These are phyloP conservation scores for Drosophila leonis DNA, from an alignment of 2,888 invertebrate genomes.

Conservation along the genomic window DNA sequence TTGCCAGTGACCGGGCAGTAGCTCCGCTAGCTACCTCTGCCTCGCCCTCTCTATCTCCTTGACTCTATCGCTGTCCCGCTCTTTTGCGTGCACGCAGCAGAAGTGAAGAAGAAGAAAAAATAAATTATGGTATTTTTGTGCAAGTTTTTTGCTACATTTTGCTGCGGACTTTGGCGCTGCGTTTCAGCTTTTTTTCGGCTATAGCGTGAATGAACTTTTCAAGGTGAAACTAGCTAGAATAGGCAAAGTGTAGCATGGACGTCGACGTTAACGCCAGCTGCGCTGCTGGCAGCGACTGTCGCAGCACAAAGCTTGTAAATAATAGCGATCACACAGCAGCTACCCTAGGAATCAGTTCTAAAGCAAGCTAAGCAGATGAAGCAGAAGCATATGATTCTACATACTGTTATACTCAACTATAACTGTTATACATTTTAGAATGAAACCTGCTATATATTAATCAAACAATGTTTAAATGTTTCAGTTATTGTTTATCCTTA, in stretches of 20 bases:
- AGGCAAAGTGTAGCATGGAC: constrained; percentile 63
- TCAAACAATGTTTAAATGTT: no score
- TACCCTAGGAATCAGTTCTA: constrained; percentile 11
- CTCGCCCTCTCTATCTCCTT: neutral
- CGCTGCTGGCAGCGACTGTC: constrained; percentile 13
- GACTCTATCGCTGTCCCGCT: constrained; percentile 14
- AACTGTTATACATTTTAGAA: neutral
- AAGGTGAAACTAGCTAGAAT: constrained; percentile 82
- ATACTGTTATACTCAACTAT: neutral
- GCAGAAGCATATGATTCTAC: no score
- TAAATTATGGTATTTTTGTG: constrained; percentile 81
- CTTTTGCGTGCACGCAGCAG: constrained; percentile 66
- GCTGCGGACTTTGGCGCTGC: constrained; percentile 71
- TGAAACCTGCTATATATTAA: neutral
- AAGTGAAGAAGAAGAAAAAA: constrained; percentile 44
- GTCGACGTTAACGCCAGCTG: constrained; percentile 24
- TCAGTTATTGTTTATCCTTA: no score
- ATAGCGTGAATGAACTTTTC: constrained; percentile 83
- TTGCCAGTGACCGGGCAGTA: constrained; percentile 45
- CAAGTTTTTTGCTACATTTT: constrained; percentile 69
- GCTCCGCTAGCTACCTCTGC: constrained; percentile 4
- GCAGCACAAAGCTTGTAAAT: constrained; percentile 18
- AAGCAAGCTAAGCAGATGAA: neutral
- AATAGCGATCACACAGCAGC: neutral
- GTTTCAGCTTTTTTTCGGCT: constrained; percentile 69